These are phyloP conservation scores for Hirtodrosophila cameraria DNA, from an alignment of 2,888 invertebrate species.

Conservation along the genomic window DNA sequence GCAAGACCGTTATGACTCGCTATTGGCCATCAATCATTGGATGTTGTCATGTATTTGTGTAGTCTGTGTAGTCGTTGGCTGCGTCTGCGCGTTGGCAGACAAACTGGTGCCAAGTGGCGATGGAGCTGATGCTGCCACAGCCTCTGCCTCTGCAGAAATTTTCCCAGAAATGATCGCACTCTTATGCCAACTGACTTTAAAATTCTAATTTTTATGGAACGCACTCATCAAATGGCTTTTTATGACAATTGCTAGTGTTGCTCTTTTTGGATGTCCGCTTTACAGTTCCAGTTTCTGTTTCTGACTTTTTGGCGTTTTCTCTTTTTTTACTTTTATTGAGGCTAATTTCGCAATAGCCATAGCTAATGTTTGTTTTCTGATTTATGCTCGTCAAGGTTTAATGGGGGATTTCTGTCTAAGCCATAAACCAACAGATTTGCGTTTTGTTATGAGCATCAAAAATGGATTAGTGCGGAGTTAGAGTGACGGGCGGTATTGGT, in stretches of 20 bases:
- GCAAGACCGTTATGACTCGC: conserved; percentile 64
- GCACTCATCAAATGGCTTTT: conserved; percentile 37
- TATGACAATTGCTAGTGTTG: conserved; percentile 36
- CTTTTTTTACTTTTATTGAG: conserved; percentile 34
- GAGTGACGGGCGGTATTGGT: conserved; percentile 48
- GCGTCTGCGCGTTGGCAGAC: conserved; percentile 71
- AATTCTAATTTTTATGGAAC: conserved; percentile 65
- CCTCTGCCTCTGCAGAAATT: conserved; percentile 9
- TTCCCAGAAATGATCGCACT: conserved; percentile 47
- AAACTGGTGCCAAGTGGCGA: conserved; percentile 71
- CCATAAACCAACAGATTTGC: conserved; percentile 52
- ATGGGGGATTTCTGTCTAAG: conserved; percentile 30
- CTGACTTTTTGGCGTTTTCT: conserved; percentile 23
- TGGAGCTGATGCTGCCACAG: conserved; percentile 30
- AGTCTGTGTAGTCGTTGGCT: conserved; percentile 31
- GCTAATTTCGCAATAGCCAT: conserved; percentile 44
- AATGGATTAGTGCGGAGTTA: conserved; percentile 35
- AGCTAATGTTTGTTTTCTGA: conserved; percentile 33
- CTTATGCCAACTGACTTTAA: conserved; percentile 44
- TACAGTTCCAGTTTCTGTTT: conserved; percentile 18
- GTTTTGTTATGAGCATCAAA: conserved; percentile 49
- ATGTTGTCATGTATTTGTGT: conserved; percentile 50
- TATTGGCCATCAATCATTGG: conserved; percentile 67
- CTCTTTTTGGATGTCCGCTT: conserved; percentile 32
- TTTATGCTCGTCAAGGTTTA: conserved; percentile 48